Evolutionary conservation across 2,888 invertebrate species (phyloP), one percentile per base, ranked within the genome.

Genomic region (Agelastica alni): DNA sequence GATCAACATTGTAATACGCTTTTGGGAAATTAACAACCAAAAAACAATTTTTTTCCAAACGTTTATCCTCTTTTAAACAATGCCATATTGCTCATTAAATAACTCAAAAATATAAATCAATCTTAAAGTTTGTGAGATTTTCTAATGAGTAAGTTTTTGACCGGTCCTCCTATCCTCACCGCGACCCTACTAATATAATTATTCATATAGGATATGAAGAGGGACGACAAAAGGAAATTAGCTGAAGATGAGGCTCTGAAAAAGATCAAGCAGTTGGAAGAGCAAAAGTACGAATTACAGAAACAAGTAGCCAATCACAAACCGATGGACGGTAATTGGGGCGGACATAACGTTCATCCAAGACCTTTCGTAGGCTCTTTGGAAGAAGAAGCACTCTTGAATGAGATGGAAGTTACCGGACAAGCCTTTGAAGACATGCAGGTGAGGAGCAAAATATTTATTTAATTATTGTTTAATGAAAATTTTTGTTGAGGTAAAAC

Each of bases 401-500:
- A 94, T 74, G 99, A 99, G 79, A 97, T 99, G 95, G 98, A 99
- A 75, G 96, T 96, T 2, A 99, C 98, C 0, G 98, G 98, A 0
- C 97, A 97, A 76, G 98, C 98, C 1, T 96, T 96, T 73, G 98
- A 99, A 75, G 98, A 99, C 71, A 96, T 97, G 96, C 97, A 98
- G 79, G 73, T 66, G 44, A 58, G 17, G 20, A 36, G 39, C 30
- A 30, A 22, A n/a, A n/a, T n/a, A n/a, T n/a, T n/a, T n/a, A n/a
- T n/a, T n/a, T n/a, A n/a, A n/a, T n/a, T n/a, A n/a, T n/a, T n/a
- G n/a, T n/a, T n/a, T n/a, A n/a, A n/a, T n/a, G n/a, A n/a, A n/a
- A n/a, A n/a, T n/a, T 10, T 16, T 18, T 17, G 2, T 32, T 5
- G 4, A 6, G 9, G 14, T 41, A 32, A 9, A 31, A 43, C n/a